Percentiles rank a stretch among this genome's conserved stretches.
phyloP scores from a whole-genome alignment of 2,113 vertebrate genomes.

The Chamaea fasciata region DNA sequence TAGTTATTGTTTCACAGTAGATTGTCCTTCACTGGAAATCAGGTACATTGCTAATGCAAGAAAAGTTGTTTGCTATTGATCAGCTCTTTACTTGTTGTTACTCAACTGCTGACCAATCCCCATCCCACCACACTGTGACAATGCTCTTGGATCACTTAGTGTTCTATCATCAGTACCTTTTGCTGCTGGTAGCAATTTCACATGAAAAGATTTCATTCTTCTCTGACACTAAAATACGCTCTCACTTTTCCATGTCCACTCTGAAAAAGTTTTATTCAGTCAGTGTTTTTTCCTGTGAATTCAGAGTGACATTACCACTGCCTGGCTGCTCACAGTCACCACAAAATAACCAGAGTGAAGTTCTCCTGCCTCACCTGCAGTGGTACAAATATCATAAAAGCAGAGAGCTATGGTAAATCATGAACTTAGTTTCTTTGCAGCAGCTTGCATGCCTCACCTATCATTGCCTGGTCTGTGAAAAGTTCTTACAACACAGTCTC shows the following conservation, averaged over 20 bases:
- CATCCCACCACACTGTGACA: not conserved
- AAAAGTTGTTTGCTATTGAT: not conserved
- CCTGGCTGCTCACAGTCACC: not conserved
- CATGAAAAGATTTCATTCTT: not conserved
- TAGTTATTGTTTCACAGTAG: not conserved
- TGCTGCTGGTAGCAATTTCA: not conserved
- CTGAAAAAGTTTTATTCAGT: not conserved
- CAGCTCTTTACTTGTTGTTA: not conserved
- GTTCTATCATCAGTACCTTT: not conserved
- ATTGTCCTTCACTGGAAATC: not conserved
- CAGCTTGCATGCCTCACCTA: not conserved
- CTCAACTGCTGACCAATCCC: not conserved
- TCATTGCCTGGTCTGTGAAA: not conserved
- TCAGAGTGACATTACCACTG: not conserved
- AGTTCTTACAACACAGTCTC: rapidly evolving
- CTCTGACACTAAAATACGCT: not conserved
- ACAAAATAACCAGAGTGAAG: not conserved
- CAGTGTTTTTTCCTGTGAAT: not conserved
- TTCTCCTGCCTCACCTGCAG: not conserved
- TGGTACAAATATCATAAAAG: not conserved
- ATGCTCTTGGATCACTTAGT: not conserved
- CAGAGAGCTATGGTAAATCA: not conserved
- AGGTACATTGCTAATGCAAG: not conserved
- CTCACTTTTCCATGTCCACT: not conserved
- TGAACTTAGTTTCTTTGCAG: rapidly evolving